These are phyloP conservation scores for Steinernema khuongi DNA, from an alignment of 1,140 invertebrate species.

Conservation along the genomic window DNA sequence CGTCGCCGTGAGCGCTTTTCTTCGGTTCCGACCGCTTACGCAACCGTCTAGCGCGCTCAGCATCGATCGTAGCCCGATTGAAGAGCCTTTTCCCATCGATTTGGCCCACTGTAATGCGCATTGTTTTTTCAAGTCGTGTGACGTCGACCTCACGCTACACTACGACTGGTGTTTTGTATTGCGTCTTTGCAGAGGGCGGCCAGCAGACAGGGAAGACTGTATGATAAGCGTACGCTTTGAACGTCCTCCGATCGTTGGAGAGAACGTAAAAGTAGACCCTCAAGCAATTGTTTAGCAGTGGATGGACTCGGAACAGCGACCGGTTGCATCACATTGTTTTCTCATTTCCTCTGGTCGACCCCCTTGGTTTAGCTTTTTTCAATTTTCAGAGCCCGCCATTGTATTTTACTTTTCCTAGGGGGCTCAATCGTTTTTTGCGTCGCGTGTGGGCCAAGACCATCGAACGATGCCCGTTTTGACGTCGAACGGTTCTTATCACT, in stretches of 20 bases:
- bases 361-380: too few relatives aligned
- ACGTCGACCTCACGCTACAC: background rate
- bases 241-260: background rate
- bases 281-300: too few relatives aligned
- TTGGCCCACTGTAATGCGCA: too few relatives aligned
- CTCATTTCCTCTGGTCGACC: too few relatives aligned
- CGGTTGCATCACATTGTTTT: too few relatives aligned
- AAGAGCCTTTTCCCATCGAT: too few relatives aligned
- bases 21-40: background rate
- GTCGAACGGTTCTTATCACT: background rate
- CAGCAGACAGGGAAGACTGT: background rate
- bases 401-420: too few relatives aligned
- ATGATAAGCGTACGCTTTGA: constrained; percentile 2
- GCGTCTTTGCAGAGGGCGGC: background rate
- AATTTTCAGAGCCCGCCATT: too few relatives aligned
- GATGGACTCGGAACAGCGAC: too few relatives aligned
- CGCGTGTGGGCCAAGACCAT: background rate
- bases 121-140: background rate
- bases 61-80: background rate
- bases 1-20: background rate
- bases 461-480: background rate
- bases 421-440: background rate
- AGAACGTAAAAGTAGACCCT: too few relatives aligned
- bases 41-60: background rate
- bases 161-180: background rate